These are phyloP conservation scores for Pyrgilauda ruficollis DNA, from an alignment of 2,113 vertebrate genomes.

Conservation along the genomic window DNA sequence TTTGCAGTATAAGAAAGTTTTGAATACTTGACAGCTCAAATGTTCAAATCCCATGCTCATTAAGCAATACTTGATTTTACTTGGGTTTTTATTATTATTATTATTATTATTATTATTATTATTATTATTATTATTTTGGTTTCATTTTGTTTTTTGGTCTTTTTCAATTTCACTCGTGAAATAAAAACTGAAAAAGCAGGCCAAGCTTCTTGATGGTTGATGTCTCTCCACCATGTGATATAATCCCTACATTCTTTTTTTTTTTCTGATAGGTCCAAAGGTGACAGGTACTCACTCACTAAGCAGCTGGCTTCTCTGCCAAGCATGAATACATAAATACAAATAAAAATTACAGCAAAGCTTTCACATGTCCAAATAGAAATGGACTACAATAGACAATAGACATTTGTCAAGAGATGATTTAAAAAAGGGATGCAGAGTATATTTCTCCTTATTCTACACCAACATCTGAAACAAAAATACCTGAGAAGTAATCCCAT, in stretches of 20 bases:
- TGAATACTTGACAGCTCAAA: not conserved
- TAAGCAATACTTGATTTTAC: not conserved
- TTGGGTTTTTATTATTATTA: not conserved
- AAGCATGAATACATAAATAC: not conserved
- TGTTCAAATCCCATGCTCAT: not conserved
- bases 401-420: not conserved
- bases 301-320: not conserved
- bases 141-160: accelerated
- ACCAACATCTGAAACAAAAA: not conserved
- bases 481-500: not conserved
- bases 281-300: not conserved
- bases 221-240: not conserved
- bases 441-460: not conserved
- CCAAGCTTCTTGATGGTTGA: not conserved
- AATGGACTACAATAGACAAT: not conserved
- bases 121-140: not conserved
- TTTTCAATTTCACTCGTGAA: not conserved
- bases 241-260: not conserved
- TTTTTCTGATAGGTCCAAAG: not conserved
- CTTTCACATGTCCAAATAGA: not conserved
- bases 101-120: not conserved
- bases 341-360: not conserved
- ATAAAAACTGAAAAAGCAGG: not conserved
- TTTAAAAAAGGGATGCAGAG: not conserved
- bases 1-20: not conserved